phyloP scores from a whole-genome alignment of 2,888 invertebrate species.

The Baccha elongata region DNA sequence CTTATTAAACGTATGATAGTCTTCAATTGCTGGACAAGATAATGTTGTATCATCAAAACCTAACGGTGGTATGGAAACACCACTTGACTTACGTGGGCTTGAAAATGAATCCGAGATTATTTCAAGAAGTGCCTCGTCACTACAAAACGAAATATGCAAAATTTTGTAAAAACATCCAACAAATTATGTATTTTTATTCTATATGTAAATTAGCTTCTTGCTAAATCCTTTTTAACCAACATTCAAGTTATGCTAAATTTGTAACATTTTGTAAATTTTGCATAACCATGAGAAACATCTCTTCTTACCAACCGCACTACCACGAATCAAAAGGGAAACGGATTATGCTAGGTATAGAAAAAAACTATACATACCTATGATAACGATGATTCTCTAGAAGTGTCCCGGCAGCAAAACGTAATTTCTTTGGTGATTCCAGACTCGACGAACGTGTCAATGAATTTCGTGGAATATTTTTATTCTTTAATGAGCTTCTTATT shows the following conservation, averaged over 20 bases:
- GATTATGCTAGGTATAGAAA: neutral
- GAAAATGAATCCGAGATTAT: constrained; percentile 80
- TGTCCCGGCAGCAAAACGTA: constrained; percentile 90
- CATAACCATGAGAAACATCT: neutral
- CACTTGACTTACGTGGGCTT: constrained; percentile 79
- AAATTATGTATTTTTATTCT: neutral
- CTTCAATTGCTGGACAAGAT: constrained; percentile 80
- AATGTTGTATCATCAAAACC: constrained; percentile 80
- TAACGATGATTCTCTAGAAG: constrained; percentile 83
- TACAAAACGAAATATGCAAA: constrained; percentile 67
- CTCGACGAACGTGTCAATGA: constrained; percentile 88
- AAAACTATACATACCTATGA: constrained; percentile 78
- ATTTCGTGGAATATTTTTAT: constrained; percentile 84
- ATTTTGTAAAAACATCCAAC: neutral
- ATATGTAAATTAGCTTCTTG: neutral
- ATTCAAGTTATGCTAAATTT: neutral
- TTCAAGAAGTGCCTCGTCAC: constrained; percentile 82
- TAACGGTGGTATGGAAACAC: constrained; percentile 79
- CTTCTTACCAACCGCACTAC: neutral
- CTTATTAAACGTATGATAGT: constrained; percentile 75
- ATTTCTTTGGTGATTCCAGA: constrained; percentile 91
- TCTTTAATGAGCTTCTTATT: constrained; percentile 88
- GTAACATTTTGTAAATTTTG: neutral
- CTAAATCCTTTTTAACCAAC: neutral
- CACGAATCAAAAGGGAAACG: neutral